Evolutionary conservation across 2,797 vertebrate genomes (phyloP).

Genomic region (Thaleichthys pacificus): DNA sequence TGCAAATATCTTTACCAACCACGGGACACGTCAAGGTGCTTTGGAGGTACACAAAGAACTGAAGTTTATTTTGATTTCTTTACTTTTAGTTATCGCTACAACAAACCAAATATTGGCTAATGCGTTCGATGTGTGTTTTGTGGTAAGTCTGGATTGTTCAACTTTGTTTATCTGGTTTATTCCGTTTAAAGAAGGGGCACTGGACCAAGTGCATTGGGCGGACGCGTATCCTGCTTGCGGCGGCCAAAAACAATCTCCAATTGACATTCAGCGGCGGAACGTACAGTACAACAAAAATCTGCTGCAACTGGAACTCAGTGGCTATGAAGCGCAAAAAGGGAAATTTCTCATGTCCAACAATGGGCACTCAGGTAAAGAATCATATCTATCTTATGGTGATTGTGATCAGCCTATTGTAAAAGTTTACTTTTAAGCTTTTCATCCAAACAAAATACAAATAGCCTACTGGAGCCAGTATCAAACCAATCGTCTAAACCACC

Average conservation of each 20-base stretch:
- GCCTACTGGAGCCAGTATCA: too few species aligned
- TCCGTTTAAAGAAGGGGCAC: conserved; percentile 68
- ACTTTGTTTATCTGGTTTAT: not conserved
- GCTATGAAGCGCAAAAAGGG: conserved; percentile 71
- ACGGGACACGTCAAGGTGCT: too few species aligned
- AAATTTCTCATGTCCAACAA: conserved; percentile 84
- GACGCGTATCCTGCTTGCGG: conserved; percentile 76
- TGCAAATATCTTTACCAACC: too few species aligned
- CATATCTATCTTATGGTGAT: not conserved
- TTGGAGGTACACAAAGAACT: too few species aligned
- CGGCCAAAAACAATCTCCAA: conserved; percentile 82
- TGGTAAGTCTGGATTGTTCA: not conserved
- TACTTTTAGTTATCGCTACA: not conserved
- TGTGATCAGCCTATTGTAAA: not conserved
- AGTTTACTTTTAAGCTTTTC: not conserved
- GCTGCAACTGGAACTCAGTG: conserved; percentile 70
- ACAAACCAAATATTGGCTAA: not conserved
- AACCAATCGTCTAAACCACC: not conserved
- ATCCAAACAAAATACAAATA: too few species aligned
- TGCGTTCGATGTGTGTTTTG: not conserved
- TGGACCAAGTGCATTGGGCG: conserved; percentile 85
- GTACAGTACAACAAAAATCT: conserved; percentile 73
- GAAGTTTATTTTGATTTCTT: too few species aligned
- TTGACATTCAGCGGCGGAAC: conserved; percentile 81
- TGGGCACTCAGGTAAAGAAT: conserved; percentile 83